Evolutionary conservation across 1,140 invertebrate genomes (phyloP).

Genomic region (Philopotamus ludificatus): DNA sequence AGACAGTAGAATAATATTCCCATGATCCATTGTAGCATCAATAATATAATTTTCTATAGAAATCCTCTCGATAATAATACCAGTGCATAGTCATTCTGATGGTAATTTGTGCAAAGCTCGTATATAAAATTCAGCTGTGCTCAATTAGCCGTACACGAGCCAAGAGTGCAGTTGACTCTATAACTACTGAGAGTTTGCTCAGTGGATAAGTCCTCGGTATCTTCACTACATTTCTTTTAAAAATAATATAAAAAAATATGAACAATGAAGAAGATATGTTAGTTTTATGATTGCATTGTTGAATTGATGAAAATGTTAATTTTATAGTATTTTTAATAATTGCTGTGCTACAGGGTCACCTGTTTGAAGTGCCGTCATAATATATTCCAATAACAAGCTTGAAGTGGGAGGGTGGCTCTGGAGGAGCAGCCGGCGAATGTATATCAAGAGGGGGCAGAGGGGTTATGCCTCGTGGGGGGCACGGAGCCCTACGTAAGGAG

Average conservation of each 20-base stretch:
- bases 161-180: constrained; percentile 4
- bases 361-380: constrained; percentile 28
- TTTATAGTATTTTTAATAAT: constrained; percentile 14
- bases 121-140: constrained; percentile 25
- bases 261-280: too few relatives aligned
- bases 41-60: background rate
- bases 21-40: too few relatives aligned
- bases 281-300: too few relatives aligned
- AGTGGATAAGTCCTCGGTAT: background rate
- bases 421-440: background rate
- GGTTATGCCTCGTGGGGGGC: background rate
- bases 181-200: constrained; percentile 9
- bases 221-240: background rate
- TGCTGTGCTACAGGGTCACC: constrained; percentile 21
- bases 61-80: background rate
- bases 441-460: background rate
- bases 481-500: background rate
- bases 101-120: constrained; percentile 7
- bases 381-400: constrained; percentile 31
- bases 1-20: background rate
- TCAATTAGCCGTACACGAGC: constrained; percentile 18
- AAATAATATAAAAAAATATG: background rate
- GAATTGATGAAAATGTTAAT: too few relatives aligned
- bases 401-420: constrained; percentile 11
- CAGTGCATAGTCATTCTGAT: background rate